phyloP scores from a whole-genome alignment of 2,888 invertebrate species.

The Melanostoma scalare region DNA sequence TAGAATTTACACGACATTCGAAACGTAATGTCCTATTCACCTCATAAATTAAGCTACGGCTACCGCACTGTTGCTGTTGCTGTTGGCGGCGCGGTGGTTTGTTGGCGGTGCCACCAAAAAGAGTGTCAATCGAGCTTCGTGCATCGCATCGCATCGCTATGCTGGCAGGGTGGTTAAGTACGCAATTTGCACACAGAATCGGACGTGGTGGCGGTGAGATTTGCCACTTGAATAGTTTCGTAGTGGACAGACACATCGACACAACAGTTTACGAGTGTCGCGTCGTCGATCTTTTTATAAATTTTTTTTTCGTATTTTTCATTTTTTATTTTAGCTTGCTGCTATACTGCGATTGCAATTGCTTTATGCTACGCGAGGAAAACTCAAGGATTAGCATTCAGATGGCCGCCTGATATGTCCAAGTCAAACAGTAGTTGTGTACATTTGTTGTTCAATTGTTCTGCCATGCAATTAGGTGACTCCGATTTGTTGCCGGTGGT shows the following conservation, averaged over 20 bases:
- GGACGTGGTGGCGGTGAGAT: constrained; percentile 63
- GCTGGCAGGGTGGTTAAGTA: constrained; percentile 68
- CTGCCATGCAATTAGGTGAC: constrained; percentile 73
- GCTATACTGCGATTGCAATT: not conserved
- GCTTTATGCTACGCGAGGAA: constrained; percentile 11
- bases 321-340: not conserved
- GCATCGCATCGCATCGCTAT: constrained; percentile 51
- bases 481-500: constrained; percentile 63
- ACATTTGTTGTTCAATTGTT: constrained; percentile 71
- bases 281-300: constrained; percentile 56
- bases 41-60: constrained; percentile 67
- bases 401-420: constrained; percentile 68
- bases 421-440: constrained; percentile 65
- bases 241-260: constrained; percentile 68
- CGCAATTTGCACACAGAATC: constrained; percentile 72
- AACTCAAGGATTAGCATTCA: constrained; percentile 71
- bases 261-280: constrained; percentile 72
- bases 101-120: constrained; percentile 68
- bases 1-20: constrained; percentile 73
- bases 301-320: not conserved
- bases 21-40: constrained; percentile 74
- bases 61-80: constrained; percentile 5
- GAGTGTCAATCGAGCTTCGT: constrained; percentile 72
- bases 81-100: constrained; percentile 13
- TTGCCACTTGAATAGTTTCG: constrained; percentile 63